These are phyloP conservation scores for Chorisops tibialis DNA, from an alignment of 2,888 invertebrate genomes.

Conservation along the genomic window DNA sequence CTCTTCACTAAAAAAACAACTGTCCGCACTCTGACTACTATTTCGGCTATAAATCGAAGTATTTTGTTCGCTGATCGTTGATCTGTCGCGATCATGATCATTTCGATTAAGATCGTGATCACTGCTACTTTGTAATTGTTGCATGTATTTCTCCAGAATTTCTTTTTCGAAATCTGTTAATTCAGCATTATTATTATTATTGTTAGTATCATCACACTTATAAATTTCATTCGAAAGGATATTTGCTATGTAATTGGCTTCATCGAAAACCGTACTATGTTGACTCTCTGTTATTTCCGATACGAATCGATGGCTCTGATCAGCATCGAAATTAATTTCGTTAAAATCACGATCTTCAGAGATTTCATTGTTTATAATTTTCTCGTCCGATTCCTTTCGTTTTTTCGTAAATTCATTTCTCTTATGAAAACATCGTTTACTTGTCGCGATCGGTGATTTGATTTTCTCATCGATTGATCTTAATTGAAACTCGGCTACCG, in stretches of 20 bases:
- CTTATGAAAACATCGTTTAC: slow-evolving; percentile 29
- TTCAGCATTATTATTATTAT: slow-evolving; percentile 27
- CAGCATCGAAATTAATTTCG: slow-evolving; percentile 2
- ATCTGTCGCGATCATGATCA: slow-evolving; percentile 2
- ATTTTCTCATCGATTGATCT: no score
- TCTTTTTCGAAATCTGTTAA: slow-evolving; percentile 35
- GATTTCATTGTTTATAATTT: slow-evolving; percentile 8
- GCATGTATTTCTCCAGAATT: slow-evolving; percentile 34
- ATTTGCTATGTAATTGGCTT: slow-evolving; percentile 29
- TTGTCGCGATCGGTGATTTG: not conserved
- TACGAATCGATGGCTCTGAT: not conserved
- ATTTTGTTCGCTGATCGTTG: not conserved
- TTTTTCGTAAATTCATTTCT: slow-evolving; percentile 30
- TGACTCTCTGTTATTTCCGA: not conserved
- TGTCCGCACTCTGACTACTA: slow-evolving; percentile 24
- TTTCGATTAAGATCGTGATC: not conserved
- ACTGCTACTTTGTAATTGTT: slow-evolving; percentile 9
- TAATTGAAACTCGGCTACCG: no score
- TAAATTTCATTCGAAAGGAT: slow-evolving; percentile 20
- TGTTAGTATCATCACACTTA: slow-evolving; percentile 16
- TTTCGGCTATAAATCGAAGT: not conserved
- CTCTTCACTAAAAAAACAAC: slow-evolving; percentile 21
- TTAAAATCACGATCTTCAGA: no score
- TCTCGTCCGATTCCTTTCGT: slow-evolving; percentile 25
- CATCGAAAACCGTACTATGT: slow-evolving; percentile 26